Evolutionary conservation across 2,797 vertebrate genomes (phyloP).

Genomic region (Megalops cyprinoides): DNA sequence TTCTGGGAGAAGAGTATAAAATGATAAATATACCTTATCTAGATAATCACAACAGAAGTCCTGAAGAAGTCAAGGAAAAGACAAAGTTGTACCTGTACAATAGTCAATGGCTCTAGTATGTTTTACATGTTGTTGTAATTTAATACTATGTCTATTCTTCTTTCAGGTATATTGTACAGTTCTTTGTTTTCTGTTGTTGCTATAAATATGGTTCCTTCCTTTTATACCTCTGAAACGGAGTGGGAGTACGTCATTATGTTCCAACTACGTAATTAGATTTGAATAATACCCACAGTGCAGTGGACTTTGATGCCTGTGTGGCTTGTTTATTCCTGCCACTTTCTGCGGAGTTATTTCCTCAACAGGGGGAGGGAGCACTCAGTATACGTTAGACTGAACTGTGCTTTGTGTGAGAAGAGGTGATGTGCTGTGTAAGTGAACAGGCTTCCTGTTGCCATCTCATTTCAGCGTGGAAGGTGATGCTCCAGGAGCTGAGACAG

Average conservation of each 20-base stretch:
- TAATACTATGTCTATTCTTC: not conserved
- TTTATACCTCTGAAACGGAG: slow-evolving; percentile 33
- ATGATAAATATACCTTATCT: not conserved
- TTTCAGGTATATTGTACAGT: too few relatives aligned
- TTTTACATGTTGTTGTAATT: not conserved
- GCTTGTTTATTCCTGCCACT: not conserved
- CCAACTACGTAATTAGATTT: not conserved
- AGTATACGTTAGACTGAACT: not conserved
- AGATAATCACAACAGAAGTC: not conserved
- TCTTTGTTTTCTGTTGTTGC: not conserved
- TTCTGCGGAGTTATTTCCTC: not conserved
- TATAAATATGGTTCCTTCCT: slow-evolving; percentile 27
- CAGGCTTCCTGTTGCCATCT: not conserved
- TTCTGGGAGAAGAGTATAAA: not conserved
- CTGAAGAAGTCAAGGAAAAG: not conserved
- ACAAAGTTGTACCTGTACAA: not conserved
- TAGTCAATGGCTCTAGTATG: not conserved
- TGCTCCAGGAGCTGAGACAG: slow-evolving; percentile 81
- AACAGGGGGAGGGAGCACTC: too few relatives aligned
- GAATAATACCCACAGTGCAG: not conserved
- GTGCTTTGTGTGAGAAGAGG: not conserved
- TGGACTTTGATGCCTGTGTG: slow-evolving; percentile 25
- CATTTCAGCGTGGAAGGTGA: slow-evolving; percentile 89
- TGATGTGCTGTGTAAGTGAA: slow-evolving; percentile 21
- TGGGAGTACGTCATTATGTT: not conserved